Conservation (phyloP, 1,140 invertebrate genomes). For the Drosophila pruinosa region DNA sequence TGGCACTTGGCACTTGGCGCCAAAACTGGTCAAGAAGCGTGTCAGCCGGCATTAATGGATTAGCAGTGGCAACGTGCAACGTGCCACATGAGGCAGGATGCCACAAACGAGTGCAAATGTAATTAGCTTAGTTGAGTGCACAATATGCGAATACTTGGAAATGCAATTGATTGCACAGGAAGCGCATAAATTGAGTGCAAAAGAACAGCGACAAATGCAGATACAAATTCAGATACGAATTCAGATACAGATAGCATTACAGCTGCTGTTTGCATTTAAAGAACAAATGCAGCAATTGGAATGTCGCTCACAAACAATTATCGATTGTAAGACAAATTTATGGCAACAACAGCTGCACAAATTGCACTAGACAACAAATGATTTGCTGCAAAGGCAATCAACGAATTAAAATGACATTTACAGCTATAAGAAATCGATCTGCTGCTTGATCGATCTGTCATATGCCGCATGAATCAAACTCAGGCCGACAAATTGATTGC, state of each 20-base stretch:
- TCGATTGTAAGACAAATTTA: slow-evolving; percentile 25
- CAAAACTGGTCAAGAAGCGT: slow-evolving; percentile 54
- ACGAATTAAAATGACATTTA: not conserved
- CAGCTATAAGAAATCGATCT: not conserved
- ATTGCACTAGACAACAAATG: not conserved
- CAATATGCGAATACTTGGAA: slow-evolving; percentile 39
- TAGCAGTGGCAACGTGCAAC: not conserved
- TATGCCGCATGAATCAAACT: not conserved
- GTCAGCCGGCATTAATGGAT: slow-evolving; percentile 21
- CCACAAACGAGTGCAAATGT: slow-evolving; percentile 22
- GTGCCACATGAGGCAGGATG: slow-evolving; percentile 43
- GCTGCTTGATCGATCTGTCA: not conserved
- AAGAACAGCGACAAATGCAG: not conserved
- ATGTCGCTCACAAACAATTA: slow-evolving; percentile 1
- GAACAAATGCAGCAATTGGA: slow-evolving; percentile 12
- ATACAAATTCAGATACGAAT: not conserved
- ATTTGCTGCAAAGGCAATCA: not conserved
- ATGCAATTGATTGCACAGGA: slow-evolving; percentile 62
- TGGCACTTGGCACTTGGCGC: slow-evolving; percentile 1
- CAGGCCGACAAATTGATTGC: not conserved
- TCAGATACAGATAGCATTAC: slow-evolving; percentile 3
- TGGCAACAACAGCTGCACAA: not conserved
- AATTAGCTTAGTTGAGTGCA: slow-evolving; percentile 18
- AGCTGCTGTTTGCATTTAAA: slow-evolving; percentile 2
- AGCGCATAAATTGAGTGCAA: slow-evolving; percentile 59